A percentile compares a stretch with the other conserved stretches of the same genome.
Evolutionary conservation across 2,888 invertebrate genomes (phyloP).

Genomic region (Ceriagrion tenellum): DNA sequence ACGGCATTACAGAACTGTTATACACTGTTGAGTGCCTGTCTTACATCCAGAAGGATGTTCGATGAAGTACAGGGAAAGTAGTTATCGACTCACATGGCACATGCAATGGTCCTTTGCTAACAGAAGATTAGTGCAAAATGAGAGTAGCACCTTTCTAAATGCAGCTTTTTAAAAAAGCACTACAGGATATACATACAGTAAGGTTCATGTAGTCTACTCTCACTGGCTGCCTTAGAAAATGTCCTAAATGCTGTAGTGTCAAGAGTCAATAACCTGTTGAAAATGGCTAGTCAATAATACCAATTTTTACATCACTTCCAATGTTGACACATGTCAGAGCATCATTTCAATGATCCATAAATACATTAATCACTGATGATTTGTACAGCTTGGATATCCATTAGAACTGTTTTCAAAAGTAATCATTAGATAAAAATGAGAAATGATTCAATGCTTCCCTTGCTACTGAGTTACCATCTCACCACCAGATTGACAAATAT

Average conservation of each 20-base stretch:
- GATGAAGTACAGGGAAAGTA: background rate
- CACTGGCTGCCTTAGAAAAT: background rate
- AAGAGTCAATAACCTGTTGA: background rate
- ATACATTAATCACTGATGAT: background rate
- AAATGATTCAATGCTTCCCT: background rate
- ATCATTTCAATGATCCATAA: background rate
- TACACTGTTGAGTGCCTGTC: background rate
- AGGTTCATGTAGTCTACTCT: background rate
- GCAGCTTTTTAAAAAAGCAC: background rate
- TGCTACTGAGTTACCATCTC: background rate
- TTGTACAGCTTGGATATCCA: background rate
- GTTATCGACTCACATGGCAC: background rate
- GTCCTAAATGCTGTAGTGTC: background rate
- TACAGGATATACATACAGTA: background rate
- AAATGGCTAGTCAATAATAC: background rate
- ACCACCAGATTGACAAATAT: background rate
- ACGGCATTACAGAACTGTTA: background rate
- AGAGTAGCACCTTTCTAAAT: background rate
- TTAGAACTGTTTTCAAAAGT: background rate
- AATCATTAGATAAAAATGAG: background rate
- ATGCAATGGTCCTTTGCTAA: background rate
- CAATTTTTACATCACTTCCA: background rate
- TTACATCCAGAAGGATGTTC: background rate
- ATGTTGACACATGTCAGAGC: background rate
- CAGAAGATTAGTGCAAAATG: background rate